phyloP scores from a whole-genome alignment of 37 sponge, comb jelly and placozoan species.

The Haliclona indistincta region DNA sequence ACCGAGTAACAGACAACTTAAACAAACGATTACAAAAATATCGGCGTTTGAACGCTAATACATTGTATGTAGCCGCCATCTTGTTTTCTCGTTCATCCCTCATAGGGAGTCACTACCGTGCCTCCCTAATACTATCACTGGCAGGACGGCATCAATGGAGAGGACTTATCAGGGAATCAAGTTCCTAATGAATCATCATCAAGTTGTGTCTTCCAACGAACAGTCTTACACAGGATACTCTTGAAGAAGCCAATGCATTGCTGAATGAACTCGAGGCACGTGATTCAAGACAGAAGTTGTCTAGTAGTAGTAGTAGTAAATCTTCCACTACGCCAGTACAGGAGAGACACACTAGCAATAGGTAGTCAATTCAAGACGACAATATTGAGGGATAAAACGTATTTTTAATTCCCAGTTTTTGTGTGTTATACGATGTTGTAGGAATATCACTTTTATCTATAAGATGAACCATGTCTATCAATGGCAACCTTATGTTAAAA shows the following conservation, averaged over 20 bases:
- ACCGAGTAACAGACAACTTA: no score
- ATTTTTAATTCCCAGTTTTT: not conserved
- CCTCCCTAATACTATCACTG: no score
- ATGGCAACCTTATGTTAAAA: no score
- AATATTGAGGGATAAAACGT: constrained; percentile 12
- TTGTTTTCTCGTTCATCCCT: no score
- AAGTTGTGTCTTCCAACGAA: constrained; percentile 83
- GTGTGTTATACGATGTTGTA: not conserved
- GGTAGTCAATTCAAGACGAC: not conserved
- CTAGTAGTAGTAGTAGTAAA: no score
- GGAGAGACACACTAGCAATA: not conserved
- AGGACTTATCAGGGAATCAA: constrained; percentile 94
- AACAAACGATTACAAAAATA: no score
- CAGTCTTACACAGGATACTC: constrained; percentile 66
- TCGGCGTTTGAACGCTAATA: no score
- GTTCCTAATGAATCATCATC: constrained; percentile 90
- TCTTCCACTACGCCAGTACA: constrained; percentile 1
- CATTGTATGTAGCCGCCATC: no score
- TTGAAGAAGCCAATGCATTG: constrained; percentile 81
- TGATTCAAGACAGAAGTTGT: constrained; percentile 39
- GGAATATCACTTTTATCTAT: not conserved
- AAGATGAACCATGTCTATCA: no score
- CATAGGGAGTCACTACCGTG: no score
- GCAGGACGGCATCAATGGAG: no score
- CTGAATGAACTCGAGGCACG: constrained; percentile 73